A percentile compares a stretch with the other conserved stretches of the same genome.
Evolutionary conservation across 2,888 invertebrate genomes (phyloP).

Genomic region (Limnephilus auricula): DNA sequence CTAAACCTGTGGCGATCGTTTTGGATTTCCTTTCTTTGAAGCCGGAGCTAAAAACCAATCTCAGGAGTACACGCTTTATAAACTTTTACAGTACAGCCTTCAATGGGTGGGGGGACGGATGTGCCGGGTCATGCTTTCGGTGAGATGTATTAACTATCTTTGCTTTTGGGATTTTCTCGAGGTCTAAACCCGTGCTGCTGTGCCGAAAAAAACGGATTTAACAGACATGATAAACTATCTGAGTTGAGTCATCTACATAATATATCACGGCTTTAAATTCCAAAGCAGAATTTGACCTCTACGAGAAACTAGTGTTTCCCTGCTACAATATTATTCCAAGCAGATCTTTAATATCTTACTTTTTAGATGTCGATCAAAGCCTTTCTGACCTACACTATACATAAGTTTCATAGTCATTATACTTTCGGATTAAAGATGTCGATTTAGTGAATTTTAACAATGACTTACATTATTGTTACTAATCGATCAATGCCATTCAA

Average conservation of each 20-base stretch:
- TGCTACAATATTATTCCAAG: too few species aligned
- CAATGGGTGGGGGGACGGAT: not conserved
- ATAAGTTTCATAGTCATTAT: too few species aligned
- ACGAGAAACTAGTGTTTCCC: too few species aligned
- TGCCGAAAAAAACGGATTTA: not conserved
- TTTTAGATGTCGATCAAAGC: too few species aligned
- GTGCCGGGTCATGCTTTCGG: conserved; percentile 22
- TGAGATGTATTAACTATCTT: conserved; percentile 11
- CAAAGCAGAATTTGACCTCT: too few species aligned
- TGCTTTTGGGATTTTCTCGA: not conserved
- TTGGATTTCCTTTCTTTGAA: not conserved
- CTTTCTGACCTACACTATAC: too few species aligned
- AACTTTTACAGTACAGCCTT: not conserved
- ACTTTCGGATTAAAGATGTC: too few species aligned
- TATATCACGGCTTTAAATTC: too few species aligned
- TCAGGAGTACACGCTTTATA: not conserved
- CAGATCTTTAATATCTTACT: too few species aligned
- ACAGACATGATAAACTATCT: not conserved
- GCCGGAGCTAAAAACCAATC: not conserved
- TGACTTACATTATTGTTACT: too few species aligned
- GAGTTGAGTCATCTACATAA: not conserved
- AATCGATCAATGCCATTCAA: too few species aligned
- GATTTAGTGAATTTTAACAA: too few species aligned
- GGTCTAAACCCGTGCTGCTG: not conserved
- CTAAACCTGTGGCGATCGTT: not conserved